Percentiles rank a stretch among this genome's conserved stretches.
Conservation (phyloP, 1,140 invertebrate species). For the Drosophila athabasca region DNA sequence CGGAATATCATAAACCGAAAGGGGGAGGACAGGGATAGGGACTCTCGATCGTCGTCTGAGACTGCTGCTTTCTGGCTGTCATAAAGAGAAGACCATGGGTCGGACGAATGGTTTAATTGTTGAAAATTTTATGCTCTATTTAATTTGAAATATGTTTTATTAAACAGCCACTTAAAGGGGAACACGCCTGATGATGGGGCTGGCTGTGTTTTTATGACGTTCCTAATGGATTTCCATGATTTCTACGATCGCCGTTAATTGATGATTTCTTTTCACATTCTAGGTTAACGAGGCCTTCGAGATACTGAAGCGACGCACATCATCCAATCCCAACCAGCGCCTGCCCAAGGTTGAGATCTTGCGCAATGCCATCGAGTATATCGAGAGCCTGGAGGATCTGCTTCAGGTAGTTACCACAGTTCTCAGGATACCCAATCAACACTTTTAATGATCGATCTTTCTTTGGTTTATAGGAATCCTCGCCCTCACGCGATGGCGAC, state of each 20-base stretch:
- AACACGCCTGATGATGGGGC: conserved; percentile 14
- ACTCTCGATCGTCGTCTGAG: conserved; percentile 5
- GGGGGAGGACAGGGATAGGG: background rate
- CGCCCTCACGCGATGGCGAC: conserved; percentile 72
- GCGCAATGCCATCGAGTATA: conserved; percentile 98
- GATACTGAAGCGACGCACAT: conserved; percentile 94
- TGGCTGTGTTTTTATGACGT: conserved; percentile 52
- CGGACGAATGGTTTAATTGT: conserved; percentile 70
- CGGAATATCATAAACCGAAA: background rate
- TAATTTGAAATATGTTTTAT: conserved; percentile 81
- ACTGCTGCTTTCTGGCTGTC: conserved; percentile 39
- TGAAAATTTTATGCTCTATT: conserved; percentile 78
- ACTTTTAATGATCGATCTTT: background rate
- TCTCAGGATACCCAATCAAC: background rate
- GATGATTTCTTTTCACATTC: conserved; percentile 46
- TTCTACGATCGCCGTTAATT: conserved; percentile 64
- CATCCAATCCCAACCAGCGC: conserved; percentile 96
- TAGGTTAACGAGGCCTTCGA: conserved; percentile 99
- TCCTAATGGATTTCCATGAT: conserved; percentile 75
- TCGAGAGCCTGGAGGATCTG: conserved; percentile 95
- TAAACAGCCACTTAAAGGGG: conserved; percentile 73
- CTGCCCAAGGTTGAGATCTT: conserved; percentile 99
- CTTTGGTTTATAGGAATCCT: conserved; percentile 59
- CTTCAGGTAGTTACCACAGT: conserved; percentile 86
- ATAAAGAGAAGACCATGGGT: conserved; percentile 49